Conservation (phyloP, 2,797 vertebrate species). For the Lycodopsis pacificus region DNA sequence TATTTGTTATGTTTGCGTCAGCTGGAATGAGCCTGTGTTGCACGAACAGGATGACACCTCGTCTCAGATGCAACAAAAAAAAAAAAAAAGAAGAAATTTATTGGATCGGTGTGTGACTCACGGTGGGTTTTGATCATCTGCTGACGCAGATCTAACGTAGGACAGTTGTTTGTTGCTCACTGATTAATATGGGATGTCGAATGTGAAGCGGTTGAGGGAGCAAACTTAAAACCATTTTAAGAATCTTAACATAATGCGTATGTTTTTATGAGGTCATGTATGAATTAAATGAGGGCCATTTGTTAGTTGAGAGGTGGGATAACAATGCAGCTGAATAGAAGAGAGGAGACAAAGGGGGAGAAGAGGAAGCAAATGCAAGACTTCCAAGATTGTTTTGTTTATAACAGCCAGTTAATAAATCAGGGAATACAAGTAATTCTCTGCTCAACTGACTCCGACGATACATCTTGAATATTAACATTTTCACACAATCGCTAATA, state of each 20-base stretch:
- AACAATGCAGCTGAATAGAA: neutral
- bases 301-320: constrained; percentile 10
- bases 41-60: constrained; percentile 49
- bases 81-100: constrained; percentile 10
- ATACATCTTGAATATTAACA: constrained; percentile 12
- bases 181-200: constrained; percentile 36
- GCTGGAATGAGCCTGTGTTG: constrained; percentile 55
- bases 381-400: constrained; percentile 33
- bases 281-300: constrained; percentile 11
- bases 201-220: constrained; percentile 3
- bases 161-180: constrained; percentile 32
- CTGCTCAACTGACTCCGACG: constrained; percentile 15
- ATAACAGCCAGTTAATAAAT: constrained; percentile 54
- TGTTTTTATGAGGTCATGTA: neutral
- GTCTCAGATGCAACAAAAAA: constrained; percentile 22
- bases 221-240: constrained; percentile 29
- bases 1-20: constrained; percentile 70
- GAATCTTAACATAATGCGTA: neutral
- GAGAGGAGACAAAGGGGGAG: constrained; percentile 1
- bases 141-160: constrained; percentile 40
- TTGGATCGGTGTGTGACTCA: constrained; percentile 51
- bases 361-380: constrained; percentile 11
- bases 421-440: constrained; percentile 17
- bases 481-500: neutral
- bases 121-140: constrained; percentile 54